Evolutionary conservation across 1,140 invertebrate species (phyloP), one percentile per base, ranked within the genome.

Genomic region (Brachionus calyciflorus): DNA sequence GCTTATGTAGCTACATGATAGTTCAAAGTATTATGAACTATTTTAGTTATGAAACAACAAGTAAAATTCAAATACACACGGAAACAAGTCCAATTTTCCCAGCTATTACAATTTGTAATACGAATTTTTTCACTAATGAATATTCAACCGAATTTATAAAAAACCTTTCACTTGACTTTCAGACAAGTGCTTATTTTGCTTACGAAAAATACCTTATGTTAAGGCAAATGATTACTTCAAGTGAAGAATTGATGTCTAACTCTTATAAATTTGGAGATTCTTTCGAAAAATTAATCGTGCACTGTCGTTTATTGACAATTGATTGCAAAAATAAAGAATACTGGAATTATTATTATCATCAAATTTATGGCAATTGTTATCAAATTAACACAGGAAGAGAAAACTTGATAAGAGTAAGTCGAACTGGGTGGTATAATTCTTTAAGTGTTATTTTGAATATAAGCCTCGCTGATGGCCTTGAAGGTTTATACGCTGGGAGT

Each of bases 321-420:
- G 5, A 5, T 0, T 63, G 57, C 33, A n/a, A n/a, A n/a, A 33
- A 63, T 63, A 30, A 12, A 1, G 33, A 40, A 37, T 37, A 37
- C 21, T 46, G 44, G 3, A 70, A 21, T 5, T 28, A 24, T 33
- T 44, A 24, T 44, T 69, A 24, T 7, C 65, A 69, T 44, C 30
- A 17, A 21, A 44, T 12, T 10, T 69, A 69, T 51, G 65, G 65
- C 5, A 69, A 69, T 33, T 69, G 65, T 41, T 69, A n/a, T 26
- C 65, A 48, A 69, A 44, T 69, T n/a, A 69, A 69, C n/a, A n/a
- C n/a, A n/a, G n/a, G n/a, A n/a, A n/a, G n/a, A n/a, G n/a, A n/a
- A n/a, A n/a, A n/a, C n/a, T n/a, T n/a, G n/a, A n/a, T n/a, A n/a
- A n/a, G n/a, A n/a, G n/a, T n/a, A n/a, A n/a, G n/a, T n/a, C n/a